Conservation (phyloP, 2,888 invertebrate genomes). For the Mylabris sibirica region DNA sequence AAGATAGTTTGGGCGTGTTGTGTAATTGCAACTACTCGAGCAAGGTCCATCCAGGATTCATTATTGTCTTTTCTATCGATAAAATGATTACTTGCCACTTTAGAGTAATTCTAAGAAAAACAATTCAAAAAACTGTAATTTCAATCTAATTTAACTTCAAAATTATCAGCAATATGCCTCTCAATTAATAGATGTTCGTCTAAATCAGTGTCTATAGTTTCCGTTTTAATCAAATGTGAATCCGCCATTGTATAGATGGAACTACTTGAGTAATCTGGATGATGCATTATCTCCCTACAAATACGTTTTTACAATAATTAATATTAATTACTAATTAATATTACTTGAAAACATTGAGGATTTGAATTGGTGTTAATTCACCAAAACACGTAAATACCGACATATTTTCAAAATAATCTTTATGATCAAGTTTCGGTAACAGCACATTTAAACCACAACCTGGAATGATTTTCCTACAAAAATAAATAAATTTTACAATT, state of each 20-base stretch:
- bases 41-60: too few species aligned
- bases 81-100: too few species aligned
- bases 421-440: slow-evolving; percentile 43
- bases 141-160: slow-evolving; percentile 24
- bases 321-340: neutral
- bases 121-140: too few species aligned
- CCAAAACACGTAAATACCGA: slow-evolving; percentile 78
- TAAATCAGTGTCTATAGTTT: slow-evolving; percentile 54
- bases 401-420: slow-evolving; percentile 63
- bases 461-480: slow-evolving; percentile 73
- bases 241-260: slow-evolving; percentile 73
- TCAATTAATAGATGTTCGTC: slow-evolving; percentile 35
- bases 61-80: too few species aligned
- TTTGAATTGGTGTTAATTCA: slow-evolving; percentile 70
- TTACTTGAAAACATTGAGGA: slow-evolving; percentile 70
- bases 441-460: slow-evolving; percentile 67
- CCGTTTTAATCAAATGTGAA: slow-evolving; percentile 65
- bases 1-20: too few species aligned
- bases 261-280: slow-evolving; percentile 72
- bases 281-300: slow-evolving; percentile 62
- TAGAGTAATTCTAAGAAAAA: too few species aligned
- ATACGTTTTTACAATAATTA: slow-evolving; percentile 10
- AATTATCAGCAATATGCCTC: slow-evolving; percentile 34
- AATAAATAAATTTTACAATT: slow-evolving; percentile 16
- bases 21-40: too few species aligned